These are phyloP conservation scores for Notolepis coatsorum DNA, from an alignment of 2,797 vertebrate genomes.

Conservation along the genomic window DNA sequence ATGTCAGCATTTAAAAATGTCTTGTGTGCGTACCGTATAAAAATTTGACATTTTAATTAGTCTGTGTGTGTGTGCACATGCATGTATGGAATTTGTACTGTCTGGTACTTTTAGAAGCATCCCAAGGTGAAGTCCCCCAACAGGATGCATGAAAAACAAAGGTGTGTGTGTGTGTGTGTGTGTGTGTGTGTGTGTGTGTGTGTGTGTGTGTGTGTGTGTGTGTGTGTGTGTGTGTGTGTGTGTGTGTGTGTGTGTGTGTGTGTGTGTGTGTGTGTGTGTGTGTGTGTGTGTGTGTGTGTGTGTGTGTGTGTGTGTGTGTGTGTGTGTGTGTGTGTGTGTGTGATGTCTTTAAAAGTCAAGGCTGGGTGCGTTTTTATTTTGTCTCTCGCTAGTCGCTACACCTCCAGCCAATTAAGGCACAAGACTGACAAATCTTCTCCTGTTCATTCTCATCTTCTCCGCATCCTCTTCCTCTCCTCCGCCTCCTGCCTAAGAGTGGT, in stretches of 20 bases:
- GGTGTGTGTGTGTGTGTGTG: background rate
- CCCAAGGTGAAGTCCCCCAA: conserved; percentile 77
- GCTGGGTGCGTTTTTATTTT: conserved; percentile 74
- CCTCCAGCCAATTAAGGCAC: conserved; percentile 77
- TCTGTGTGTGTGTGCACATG: background rate
- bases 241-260: conserved; percentile 41
- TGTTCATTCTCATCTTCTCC: conserved; percentile 38
- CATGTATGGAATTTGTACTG: conserved; percentile 49
- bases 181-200: background rate
- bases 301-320: background rate
- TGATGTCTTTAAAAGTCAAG: conserved; percentile 69
- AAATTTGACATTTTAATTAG: conserved; percentile 49
- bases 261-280: background rate
- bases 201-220: background rate
- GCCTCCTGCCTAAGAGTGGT: too few relatives aligned
- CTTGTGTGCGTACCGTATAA: conserved; percentile 51
- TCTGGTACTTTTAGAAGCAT: conserved; percentile 59
- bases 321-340: conserved; percentile 40
- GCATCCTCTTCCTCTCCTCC: conserved; percentile 38
- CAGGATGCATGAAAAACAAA: conserved; percentile 45
- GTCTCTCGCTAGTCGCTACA: conserved; percentile 67
- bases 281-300: background rate
- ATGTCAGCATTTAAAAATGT: conserved; percentile 66
- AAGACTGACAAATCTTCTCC: conserved; percentile 74
- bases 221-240: conserved; percentile 23